Evolutionary conservation across 2,888 invertebrate genomes (phyloP).

Genomic region (Dasypogon diadema): DNA sequence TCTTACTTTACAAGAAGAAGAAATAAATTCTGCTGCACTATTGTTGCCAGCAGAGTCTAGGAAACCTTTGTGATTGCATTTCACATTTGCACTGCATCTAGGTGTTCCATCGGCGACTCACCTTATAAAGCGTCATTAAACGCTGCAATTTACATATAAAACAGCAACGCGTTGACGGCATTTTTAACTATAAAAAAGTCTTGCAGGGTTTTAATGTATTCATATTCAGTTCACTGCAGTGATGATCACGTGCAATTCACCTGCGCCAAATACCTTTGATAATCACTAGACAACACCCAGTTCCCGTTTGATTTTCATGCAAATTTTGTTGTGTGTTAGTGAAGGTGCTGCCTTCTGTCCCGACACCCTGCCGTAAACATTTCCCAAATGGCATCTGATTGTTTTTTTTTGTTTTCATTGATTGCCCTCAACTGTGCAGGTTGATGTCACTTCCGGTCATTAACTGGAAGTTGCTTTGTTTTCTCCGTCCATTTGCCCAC

Average conservation of each 20-base stretch:
- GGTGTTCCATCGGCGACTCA: neutral
- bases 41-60: too few relatives aligned
- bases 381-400: neutral
- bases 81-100: neutral
- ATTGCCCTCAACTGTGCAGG: neutral
- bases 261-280: constrained; percentile 22
- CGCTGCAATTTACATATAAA: neutral
- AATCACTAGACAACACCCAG: constrained; percentile 5
- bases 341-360: neutral
- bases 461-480: constrained; percentile 22
- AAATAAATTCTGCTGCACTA: too few relatives aligned
- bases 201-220: neutral
- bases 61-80: too few relatives aligned
- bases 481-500: neutral
- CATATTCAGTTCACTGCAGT: neutral
- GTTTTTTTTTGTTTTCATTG: neutral
- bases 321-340: neutral
- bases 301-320: neutral
- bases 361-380: neutral
- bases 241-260: neutral
- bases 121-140: neutral
- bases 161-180: neutral
- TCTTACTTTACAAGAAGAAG: too few relatives aligned
- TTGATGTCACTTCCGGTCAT: constrained; percentile 32
- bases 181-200: neutral